Percentiles rank a stretch among this genome's conserved stretches.
Conservation (phyloP, 2,113 vertebrate genomes). For the Syngnathoides biaculeatus region DNA sequence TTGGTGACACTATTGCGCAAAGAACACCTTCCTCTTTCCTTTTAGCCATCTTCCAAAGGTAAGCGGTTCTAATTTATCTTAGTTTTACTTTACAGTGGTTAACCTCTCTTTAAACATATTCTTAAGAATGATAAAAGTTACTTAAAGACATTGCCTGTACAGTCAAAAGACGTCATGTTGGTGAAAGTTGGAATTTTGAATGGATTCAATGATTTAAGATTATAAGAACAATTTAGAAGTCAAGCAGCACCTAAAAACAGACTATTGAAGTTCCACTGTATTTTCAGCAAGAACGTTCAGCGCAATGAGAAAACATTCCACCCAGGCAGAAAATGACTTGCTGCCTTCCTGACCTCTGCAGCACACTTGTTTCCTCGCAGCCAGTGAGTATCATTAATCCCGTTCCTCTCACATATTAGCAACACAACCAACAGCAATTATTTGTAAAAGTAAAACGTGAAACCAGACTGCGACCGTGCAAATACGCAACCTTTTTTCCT, state of each 20-base stretch:
- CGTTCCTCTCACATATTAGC: conserved; percentile 59
- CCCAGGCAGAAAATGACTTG: too few relatives aligned
- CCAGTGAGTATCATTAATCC: conserved; percentile 70
- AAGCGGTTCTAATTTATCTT: neutral
- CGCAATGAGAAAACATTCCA: conserved; percentile 26
- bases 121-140: too few relatives aligned
- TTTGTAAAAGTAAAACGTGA: conserved; percentile 78
- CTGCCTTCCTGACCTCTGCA: too few relatives aligned
- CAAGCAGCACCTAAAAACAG: too few relatives aligned
- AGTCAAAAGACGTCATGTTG: neutral
- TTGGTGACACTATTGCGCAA: neutral
- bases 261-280: neutral
- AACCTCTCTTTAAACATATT: neutral
- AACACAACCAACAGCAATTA: conserved; percentile 75
- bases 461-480: too few relatives aligned
- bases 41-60: neutral
- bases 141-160: too few relatives aligned
- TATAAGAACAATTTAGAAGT: too few relatives aligned
- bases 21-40: neutral
- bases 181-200: neutral
- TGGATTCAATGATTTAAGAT: neutral
- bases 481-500: conserved; percentile 51
- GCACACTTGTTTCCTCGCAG: conserved; percentile 49
- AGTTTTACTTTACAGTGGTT: neutral
- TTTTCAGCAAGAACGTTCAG: neutral